Evolutionary conservation across 1,140 invertebrate species (phyloP).

Genomic region (Antheraea pernyi): DNA sequence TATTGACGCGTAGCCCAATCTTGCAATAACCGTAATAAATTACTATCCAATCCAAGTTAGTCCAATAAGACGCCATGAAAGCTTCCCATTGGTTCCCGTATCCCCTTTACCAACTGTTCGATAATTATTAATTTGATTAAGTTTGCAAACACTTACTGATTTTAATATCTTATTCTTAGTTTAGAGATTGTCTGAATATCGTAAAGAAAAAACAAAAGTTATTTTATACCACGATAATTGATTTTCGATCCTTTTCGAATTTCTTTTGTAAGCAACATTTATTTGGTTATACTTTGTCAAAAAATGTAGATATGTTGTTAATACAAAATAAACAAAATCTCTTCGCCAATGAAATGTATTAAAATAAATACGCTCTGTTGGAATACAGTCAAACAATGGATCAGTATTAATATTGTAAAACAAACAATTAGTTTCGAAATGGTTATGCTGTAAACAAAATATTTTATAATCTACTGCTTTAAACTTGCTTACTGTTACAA

Average conservation of each 20-base stretch:
- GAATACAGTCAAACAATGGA: neutral
- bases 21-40: constrained; percentile 69
- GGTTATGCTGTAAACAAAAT: neutral
- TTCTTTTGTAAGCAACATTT: neutral
- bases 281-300: constrained; percentile 27
- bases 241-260: neutral
- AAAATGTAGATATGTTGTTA: neutral
- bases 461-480: neutral
- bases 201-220: constrained; percentile 1
- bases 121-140: constrained; percentile 66
- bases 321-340: neutral
- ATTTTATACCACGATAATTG: neutral
- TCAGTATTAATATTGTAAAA: neutral
- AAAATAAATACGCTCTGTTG: neutral
- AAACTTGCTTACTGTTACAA: neutral
- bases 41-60: constrained; percentile 63
- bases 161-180: constrained; percentile 6
- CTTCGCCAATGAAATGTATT: neutral
- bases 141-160: constrained; percentile 37
- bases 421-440: neutral
- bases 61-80: constrained; percentile 55
- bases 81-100: constrained; percentile 31
- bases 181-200: constrained; percentile 5
- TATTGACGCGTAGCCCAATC: constrained; percentile 48
- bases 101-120: constrained; percentile 41